Base-by-base conservation (phyloP, 2,797 vertebrate genomes). In the Chaetophractus vellerosus region DNA sequence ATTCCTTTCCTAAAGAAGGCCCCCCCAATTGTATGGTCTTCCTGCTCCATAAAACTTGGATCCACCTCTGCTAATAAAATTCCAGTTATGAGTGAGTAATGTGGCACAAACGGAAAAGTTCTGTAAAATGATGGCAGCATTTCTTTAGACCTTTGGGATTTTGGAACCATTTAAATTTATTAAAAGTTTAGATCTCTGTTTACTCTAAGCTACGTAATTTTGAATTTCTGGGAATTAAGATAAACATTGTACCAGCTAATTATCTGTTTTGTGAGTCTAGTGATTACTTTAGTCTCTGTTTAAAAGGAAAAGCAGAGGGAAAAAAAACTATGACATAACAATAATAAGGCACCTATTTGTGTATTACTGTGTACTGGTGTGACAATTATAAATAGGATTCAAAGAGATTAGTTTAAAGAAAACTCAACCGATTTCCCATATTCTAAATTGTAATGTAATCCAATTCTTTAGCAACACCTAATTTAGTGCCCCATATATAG, bases 1-100 rank as follows among this genome's bases (percentile, higher is more conserved):
- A 38, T 93, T 83, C 38, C 48, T 88, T 91, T 96, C 75, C 69
- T 89, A 68, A 72, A 87, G 69, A 75, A 94, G 50, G 66, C 15
- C 38, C 55, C 55, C 31, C 75, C 80, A 23, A 55, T 21, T 86
- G 31, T 87, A 21, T 63, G 48, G 38, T 19, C 50, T 68, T 93
- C 18, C 28, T 64, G 33, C 87, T 36, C 41, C 52, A 55, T 74
- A 79, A 85, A 96, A 85, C 69, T 48, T 86, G 11, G 1, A 76
- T 92, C 82, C 87, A 8, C 68, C 31, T 33, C 21, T 90, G 61
- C 76, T 91, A 69, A 83, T 83, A 87, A 91, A 88, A 72, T 76
- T 84, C 57, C 61, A 59, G 14, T 55, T 81, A 38, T 69, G 66
- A 68, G 91, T 85, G 38, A 71, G 36, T 52, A 41, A 24, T 63